Evolutionary conservation across 1,140 invertebrate species (phyloP).

Genomic region (Armadillidium nasatum): DNA sequence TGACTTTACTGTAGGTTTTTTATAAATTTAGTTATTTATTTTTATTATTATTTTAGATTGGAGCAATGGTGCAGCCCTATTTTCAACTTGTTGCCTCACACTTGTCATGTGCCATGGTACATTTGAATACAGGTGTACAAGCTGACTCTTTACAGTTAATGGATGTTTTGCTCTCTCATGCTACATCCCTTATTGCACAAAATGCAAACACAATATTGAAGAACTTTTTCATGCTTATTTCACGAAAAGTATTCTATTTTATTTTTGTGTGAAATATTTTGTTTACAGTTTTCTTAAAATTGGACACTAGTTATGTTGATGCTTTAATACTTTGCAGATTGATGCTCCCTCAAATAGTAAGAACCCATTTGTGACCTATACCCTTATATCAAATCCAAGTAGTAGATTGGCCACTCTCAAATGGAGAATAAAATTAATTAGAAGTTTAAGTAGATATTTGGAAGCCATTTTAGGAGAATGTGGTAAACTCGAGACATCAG

Average conservation of each 20-base stretch:
- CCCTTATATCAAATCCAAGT: background rate
- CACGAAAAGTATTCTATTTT: background rate
- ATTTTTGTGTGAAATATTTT: no score
- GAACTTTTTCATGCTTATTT: conserved; percentile 7
- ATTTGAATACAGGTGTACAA: background rate
- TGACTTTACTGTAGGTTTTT: no score
- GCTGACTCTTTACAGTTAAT: background rate
- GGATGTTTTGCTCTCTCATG: background rate
- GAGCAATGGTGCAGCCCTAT: background rate
- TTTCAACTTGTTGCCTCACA: background rate
- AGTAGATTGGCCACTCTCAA: background rate
- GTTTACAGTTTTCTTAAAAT: no score
- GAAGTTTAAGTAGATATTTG: background rate
- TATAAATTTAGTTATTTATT: background rate
- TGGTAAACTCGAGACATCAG: background rate
- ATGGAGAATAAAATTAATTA: background rate
- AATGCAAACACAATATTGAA: background rate
- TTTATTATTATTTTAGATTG: background rate
- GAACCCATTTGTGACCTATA: background rate
- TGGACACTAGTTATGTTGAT: no score
- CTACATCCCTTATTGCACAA: conserved; percentile 1
- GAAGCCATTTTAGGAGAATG: background rate
- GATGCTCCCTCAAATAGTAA: background rate
- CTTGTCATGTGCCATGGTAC: background rate
- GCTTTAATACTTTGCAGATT: background rate